Evolutionary conservation across 2,888 invertebrate species (phyloP).

Genomic region (Ophion slaviceki): DNA sequence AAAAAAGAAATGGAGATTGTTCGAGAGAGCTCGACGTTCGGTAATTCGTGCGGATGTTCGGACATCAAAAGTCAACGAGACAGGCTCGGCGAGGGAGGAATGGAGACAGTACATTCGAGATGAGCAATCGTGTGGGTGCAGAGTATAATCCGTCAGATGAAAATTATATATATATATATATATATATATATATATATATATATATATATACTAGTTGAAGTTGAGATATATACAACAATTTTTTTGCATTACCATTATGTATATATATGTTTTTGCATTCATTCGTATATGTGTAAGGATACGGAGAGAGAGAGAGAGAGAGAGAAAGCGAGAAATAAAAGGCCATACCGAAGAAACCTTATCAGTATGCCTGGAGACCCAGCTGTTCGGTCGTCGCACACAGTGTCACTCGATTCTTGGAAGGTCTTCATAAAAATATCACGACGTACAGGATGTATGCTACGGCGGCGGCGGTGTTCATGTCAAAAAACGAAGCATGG

Average conservation of each 20-base stretch:
- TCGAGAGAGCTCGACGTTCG: too few species aligned
- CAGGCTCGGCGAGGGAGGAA: too few species aligned
- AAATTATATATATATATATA: too few species aligned
- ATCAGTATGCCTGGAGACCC: conserved; percentile 7
- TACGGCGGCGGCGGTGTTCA: conserved; percentile 20
- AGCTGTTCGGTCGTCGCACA: conserved; percentile 4
- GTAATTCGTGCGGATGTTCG: too few species aligned
- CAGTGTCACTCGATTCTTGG: conserved; percentile 14
- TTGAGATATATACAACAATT: neutral
- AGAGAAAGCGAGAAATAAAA: neutral
- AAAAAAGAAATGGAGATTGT: too few species aligned
- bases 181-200: too few species aligned
- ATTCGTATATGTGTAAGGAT: neutral
- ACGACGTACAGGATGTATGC: conserved; percentile 54
- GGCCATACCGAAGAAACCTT: neutral
- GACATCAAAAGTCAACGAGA: too few species aligned
- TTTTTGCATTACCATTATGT: neutral
- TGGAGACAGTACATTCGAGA: too few species aligned
- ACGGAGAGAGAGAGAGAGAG: neutral
- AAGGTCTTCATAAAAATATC: conserved; percentile 35
- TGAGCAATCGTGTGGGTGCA: too few species aligned
- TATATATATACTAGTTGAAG: too few species aligned
- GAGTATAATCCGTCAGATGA: too few species aligned
- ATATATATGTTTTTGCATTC: neutral
- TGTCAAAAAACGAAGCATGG: neutral